These are phyloP conservation scores for Stratiomys singularior DNA, from an alignment of 2,888 invertebrate genomes.

Conservation along the genomic window DNA sequence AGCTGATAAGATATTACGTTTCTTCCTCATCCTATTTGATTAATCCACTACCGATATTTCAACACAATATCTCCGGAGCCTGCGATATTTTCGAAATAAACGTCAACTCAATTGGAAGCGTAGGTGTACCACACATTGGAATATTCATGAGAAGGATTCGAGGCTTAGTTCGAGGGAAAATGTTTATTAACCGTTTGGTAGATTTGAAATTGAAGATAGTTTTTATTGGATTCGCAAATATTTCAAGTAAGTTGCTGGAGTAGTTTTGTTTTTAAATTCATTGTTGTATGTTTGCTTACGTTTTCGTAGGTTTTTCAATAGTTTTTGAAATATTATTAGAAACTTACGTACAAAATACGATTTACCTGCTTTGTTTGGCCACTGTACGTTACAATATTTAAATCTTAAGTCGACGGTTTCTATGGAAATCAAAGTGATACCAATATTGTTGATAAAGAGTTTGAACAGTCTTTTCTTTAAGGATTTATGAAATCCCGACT, in stretches of 20 bases:
- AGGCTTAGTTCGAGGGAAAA: background rate
- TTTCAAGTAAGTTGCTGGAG: too few species aligned
- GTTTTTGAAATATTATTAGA: conserved; percentile 2
- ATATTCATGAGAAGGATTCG: background rate
- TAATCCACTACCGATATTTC: conserved; percentile 53
- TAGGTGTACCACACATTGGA: background rate
- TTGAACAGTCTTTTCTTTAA: too few species aligned
- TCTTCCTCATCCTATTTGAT: conserved; percentile 24
- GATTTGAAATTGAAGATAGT: background rate
- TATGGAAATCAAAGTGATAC: background rate
- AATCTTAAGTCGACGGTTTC: background rate
- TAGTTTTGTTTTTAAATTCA: background rate
- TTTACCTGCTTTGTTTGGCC: conserved; percentile 59
- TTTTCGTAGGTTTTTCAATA: too few species aligned
- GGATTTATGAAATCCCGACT: too few species aligned
- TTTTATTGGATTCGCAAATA: too few species aligned
- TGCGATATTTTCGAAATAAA: background rate
- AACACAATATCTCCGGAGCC: conserved; percentile 27
- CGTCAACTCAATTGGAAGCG: background rate
- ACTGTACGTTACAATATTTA: conserved; percentile 54
- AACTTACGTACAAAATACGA: conserved; percentile 40
- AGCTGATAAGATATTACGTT: conserved; percentile 9
- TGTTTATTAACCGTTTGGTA: background rate
- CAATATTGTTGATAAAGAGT: too few species aligned
- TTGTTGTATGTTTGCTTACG: too few species aligned